Evolutionary conservation across 2,113 vertebrate species (phyloP).

Genomic region (Myxocyprinus asiaticus): DNA sequence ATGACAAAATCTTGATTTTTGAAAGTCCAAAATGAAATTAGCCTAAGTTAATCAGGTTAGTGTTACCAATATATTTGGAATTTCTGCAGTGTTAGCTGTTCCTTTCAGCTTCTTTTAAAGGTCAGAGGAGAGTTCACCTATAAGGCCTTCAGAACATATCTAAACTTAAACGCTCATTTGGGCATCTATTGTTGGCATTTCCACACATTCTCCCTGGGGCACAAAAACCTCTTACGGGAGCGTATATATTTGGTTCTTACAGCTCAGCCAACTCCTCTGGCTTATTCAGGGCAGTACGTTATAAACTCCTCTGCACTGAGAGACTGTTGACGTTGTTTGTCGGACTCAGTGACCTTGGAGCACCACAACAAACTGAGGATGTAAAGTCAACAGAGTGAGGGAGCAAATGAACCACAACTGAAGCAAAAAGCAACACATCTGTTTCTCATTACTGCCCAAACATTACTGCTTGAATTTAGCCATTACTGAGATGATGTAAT

Average conservation of each 20-base stretch:
- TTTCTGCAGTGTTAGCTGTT: not conserved
- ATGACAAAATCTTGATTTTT: too few relatives aligned
- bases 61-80: not conserved
- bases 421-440: constrained; percentile 26
- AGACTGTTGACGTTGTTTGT: constrained; percentile 4
- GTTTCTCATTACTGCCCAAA: constrained; percentile 47
- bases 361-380: not conserved
- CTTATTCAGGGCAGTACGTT: constrained; percentile 17
- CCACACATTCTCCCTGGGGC: constrained; percentile 10
- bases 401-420: constrained; percentile 24
- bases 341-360: constrained; percentile 13
- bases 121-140: constrained; percentile 1
- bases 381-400: constrained; percentile 7
- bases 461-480: constrained; percentile 26
- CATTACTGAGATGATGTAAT: constrained; percentile 37
- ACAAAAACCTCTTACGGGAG: not conserved
- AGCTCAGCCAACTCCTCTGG: not conserved
- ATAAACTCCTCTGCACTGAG: constrained; percentile 20
- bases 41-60: too few relatives aligned
- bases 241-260: not conserved
- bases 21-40: too few relatives aligned
- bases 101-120: not conserved
- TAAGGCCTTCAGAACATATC: not conserved
- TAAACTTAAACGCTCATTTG: constrained; percentile 7
- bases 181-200: not conserved